phyloP scores from a whole-genome alignment of 2,113 vertebrate species.

The Charadrius vociferus region DNA sequence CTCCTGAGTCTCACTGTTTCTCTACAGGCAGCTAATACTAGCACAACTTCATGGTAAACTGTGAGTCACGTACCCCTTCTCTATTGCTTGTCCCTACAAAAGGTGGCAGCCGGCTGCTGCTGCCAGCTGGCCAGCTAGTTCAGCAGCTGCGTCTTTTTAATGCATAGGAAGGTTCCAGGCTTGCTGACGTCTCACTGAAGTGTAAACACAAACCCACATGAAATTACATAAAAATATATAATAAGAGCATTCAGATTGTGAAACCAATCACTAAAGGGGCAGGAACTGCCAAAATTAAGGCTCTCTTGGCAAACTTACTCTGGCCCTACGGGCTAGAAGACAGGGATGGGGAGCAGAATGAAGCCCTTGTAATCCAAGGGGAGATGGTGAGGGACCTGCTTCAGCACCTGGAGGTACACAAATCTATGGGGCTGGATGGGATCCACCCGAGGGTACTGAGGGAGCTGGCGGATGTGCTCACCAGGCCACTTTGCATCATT shows the following conservation, averaged over 20 bases:
- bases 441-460: too few relatives aligned
- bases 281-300: background rate
- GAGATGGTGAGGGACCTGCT: too few relatives aligned
- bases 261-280: background rate
- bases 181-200: background rate
- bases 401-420: too few relatives aligned
- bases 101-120: background rate
- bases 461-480: too few relatives aligned
- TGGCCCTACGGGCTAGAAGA: background rate
- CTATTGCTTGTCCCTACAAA: background rate
- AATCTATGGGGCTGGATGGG: too few relatives aligned
- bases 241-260: background rate
- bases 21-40: background rate
- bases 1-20: background rate
- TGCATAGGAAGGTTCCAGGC: background rate
- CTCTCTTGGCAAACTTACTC: background rate
- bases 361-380: too few relatives aligned
- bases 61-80: background rate
- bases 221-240: background rate
- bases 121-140: background rate
- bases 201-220: background rate
- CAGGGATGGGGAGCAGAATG: too few relatives aligned
- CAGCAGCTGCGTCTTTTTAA: background rate
- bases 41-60: background rate
- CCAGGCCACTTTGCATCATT: too few relatives aligned